Evolutionary conservation across 2,888 invertebrate species (phyloP).

Genomic region (Calephelis perditalis): DNA sequence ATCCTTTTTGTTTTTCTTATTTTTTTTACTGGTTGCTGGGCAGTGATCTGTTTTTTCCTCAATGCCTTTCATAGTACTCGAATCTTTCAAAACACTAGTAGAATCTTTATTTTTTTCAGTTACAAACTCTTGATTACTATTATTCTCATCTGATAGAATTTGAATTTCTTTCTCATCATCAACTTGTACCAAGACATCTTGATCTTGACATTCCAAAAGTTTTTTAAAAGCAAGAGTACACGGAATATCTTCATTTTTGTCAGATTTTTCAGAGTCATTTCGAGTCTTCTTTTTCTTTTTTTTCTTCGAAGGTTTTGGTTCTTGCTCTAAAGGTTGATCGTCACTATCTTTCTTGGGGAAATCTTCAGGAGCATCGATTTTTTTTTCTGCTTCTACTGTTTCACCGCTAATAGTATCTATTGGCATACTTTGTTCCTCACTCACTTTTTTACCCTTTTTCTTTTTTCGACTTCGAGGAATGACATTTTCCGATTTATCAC

Average conservation of each 20-base stretch:
- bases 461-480: slow-evolving; percentile 54
- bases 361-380: slow-evolving; percentile 12
- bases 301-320: slow-evolving; percentile 49
- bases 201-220: slow-evolving; percentile 36
- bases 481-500: slow-evolving; percentile 25
- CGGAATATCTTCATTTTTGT: slow-evolving; percentile 41
- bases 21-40: slow-evolving; percentile 23
- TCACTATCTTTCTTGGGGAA: slow-evolving; percentile 19
- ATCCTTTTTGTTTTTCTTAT: slow-evolving; percentile 32
- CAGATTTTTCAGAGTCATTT: slow-evolving; percentile 56
- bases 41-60: slow-evolving; percentile 35
- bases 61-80: slow-evolving; percentile 9
- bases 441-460: slow-evolving; percentile 53
- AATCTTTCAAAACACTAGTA: slow-evolving; percentile 14
- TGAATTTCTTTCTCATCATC: slow-evolving; percentile 16
- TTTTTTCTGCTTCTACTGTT: slow-evolving; percentile 22
- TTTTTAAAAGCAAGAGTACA: slow-evolving; percentile 54
- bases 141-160: slow-evolving; percentile 13
- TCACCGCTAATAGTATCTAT: slow-evolving; percentile 23
- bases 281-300: slow-evolving; percentile 60
- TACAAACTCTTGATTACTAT: background rate
- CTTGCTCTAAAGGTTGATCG: slow-evolving; percentile 32
- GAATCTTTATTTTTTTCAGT: slow-evolving; percentile 16
- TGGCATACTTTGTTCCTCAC: slow-evolving; percentile 23
- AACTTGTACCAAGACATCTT: slow-evolving; percentile 15